These are phyloP conservation scores for Crocallis elinguaria DNA, from an alignment of 2,888 invertebrate species.

Conservation along the genomic window DNA sequence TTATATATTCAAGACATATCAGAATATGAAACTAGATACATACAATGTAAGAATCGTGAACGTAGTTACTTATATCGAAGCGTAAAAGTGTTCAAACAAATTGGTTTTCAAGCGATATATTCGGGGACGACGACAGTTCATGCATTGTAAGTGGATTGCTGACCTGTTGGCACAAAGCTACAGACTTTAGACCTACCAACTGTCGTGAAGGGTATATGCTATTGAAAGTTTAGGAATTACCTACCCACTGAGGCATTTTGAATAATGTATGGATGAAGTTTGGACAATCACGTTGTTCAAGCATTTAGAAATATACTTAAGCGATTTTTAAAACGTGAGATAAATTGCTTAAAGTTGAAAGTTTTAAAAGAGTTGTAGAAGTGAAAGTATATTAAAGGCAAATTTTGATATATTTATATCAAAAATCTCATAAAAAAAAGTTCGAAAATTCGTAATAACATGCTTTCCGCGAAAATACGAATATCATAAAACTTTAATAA, in stretches of 20 bases:
- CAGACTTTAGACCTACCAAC: conserved; percentile 21
- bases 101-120: conserved; percentile 54
- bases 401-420: too few relatives aligned
- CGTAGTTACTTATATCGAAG: conserved; percentile 12
- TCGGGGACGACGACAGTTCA: conserved; percentile 49
- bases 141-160: conserved; percentile 59
- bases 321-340: too few relatives aligned
- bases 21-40: conserved; percentile 8
- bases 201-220: conserved; percentile 1
- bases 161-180: conserved; percentile 35
- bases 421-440: too few relatives aligned
- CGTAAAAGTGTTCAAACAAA: conserved; percentile 43
- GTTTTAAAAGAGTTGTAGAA: too few relatives aligned
- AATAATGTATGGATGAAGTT: conserved; percentile 21
- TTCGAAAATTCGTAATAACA: too few relatives aligned
- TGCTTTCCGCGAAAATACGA: too few relatives aligned
- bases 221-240: conserved; percentile 8
- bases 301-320: too few relatives aligned
- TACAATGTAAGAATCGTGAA: conserved; percentile 8
- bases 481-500: too few relatives aligned
- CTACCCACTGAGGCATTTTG: conserved; percentile 17
- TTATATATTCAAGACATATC: neutral
- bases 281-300: conserved; percentile 1
- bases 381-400: too few relatives aligned
- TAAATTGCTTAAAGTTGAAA: too few relatives aligned